Conservation (phyloP, 2,113 vertebrate genomes). For the Gopherus flavomarginatus region DNA sequence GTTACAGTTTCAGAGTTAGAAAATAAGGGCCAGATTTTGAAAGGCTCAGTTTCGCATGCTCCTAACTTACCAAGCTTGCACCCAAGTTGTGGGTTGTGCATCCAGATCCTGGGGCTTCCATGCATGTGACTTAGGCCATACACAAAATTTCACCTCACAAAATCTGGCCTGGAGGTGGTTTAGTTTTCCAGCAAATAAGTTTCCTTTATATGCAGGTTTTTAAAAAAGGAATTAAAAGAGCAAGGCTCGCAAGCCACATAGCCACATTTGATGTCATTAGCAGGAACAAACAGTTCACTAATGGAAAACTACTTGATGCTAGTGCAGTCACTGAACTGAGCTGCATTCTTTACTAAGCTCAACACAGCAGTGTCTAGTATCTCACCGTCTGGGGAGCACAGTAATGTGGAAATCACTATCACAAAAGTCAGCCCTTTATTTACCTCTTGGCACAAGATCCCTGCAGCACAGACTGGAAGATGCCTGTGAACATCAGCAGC, state of each 20-base stretch:
- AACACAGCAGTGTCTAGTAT: neutral
- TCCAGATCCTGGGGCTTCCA: neutral
- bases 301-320: conserved; percentile 8
- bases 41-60: neutral
- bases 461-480: neutral
- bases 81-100: neutral
- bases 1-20: neutral
- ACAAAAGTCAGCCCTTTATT: neutral
- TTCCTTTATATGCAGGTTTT: neutral
- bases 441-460: neutral
- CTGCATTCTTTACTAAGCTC: neutral
- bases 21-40: neutral
- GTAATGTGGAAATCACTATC: neutral
- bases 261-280: neutral
- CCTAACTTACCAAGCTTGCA: accelerated
- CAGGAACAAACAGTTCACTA: neutral
- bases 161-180: neutral
- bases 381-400: neutral
- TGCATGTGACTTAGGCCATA: neutral
- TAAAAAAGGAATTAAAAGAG: conserved; percentile 40
- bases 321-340: neutral
- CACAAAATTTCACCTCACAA: conserved; percentile 14
- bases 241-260: neutral
- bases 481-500: neutral
- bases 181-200: neutral